These are phyloP conservation scores for Hemiscyllium ocellatum DNA, from an alignment of 2,113 vertebrate genomes.

Conservation along the genomic window DNA sequence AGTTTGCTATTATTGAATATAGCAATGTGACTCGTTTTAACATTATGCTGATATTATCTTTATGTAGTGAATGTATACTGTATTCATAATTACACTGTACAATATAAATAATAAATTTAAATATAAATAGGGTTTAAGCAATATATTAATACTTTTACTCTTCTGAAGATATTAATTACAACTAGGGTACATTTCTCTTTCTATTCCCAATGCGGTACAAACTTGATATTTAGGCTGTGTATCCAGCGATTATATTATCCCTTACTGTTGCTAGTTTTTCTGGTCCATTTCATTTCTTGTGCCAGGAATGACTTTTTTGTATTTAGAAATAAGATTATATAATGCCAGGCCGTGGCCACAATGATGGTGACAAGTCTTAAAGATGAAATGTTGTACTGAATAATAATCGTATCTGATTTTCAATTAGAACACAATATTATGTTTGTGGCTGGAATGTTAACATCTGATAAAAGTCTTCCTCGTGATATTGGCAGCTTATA, in stretches of 20 bases:
- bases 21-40: not conserved
- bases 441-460: not conserved
- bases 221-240: not conserved
- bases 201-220: not conserved
- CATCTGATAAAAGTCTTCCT: not conserved
- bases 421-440: not conserved
- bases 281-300: not conserved
- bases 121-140: not conserved
- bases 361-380: not conserved
- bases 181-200: not conserved
- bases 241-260: not conserved
- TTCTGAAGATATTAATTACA: not conserved
- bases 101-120: not conserved
- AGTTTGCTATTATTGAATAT: not conserved
- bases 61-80: not conserved
- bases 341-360: not conserved
- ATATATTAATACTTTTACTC: not conserved
- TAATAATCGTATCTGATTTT: not conserved
- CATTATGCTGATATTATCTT: not conserved
- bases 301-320: not conserved
- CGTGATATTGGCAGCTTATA: not conserved
- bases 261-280: not conserved
- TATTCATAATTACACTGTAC: not conserved
- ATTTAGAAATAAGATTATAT: not conserved
- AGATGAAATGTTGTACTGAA: not conserved